Base-by-base conservation (phyloP, 2,888 invertebrate species). In the Dryobotodes eremita region DNA sequence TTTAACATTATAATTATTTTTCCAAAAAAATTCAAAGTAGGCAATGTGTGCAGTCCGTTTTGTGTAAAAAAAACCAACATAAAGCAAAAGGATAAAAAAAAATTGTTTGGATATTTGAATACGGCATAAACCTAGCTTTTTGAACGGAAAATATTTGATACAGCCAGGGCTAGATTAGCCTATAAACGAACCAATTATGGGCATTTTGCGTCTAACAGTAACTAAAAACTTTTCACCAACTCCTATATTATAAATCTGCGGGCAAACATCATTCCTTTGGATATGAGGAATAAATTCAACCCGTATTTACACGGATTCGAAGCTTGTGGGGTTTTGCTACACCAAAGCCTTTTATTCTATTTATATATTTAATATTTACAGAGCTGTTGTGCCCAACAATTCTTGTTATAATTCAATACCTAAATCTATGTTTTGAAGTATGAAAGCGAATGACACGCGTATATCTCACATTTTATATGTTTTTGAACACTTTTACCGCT, bases 241-340 rank as follows among this genome's bases (percentile, higher is more conserved):
- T 10, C 31, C n/a, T 31, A 42, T 23, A 65, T 69, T 64, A 72
- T 62, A 84, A 64, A 81, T 68, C 46, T 31, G 13, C 65, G 17
- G 74, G 78, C 71, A 87, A 82, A 87, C 70, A 72, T 57, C 64
- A 78, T 73, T 74, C 26, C 57, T 73, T 79, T 75, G 31, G 17
- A 77, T 75, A 59, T 78, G 57, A 75, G 72, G 65, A 76, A 79
- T 72, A 79, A 87, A 85, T 78, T 78, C 70, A 57, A 46, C 53
- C 61, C 68, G 71, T 77, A 87, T 75, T 87, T 80, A 73, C 65
- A 72, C 61, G n/a, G 70, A 66, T 78, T 75, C 78, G 74, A 79
- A 83, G 72, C 76, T 46, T 36, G 31, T 36, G 31, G 31, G 1
- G 3, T 36, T 36, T 36, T 36, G 31, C 31, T 36, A 36, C 31